Evolutionary conservation across 2,888 invertebrate species (phyloP), one percentile per base, ranked within the genome.

Genomic region (Platycheirus rosarum): DNA sequence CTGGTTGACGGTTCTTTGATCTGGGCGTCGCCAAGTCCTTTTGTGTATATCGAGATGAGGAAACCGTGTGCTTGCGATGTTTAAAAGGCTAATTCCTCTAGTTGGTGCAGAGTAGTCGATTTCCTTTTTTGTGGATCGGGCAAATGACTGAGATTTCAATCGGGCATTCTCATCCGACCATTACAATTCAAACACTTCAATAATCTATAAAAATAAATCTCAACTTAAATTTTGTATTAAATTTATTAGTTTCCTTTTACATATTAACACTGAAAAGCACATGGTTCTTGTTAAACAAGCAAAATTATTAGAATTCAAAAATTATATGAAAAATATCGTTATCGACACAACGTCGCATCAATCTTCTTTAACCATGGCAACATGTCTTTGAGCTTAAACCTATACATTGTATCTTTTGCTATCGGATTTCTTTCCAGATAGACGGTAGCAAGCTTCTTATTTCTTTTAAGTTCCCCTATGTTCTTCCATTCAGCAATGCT

Each of bases 381-480:
- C 0, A 94, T 92, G 70, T 98, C 91, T 91, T 96, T 98, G 46
- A 99, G 92, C 91, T 99, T 99, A 86, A 97, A 93, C 69, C 98
- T 92, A 90, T 99, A 99, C 86, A 95, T 95, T 0, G 96, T 92
- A 92, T 96, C 97, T 37, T 92, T 92, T 0, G 94, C 93, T 0
- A 99, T 90, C 0, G 98, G 98, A 91, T 99, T 99, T 32, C 95
- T 92, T 89, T 99, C 98, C 86, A 99, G 91, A 90, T 99, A 99
- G 60, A 99, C 94, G 0, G 98, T 98, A 55, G 91, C 90, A 4
- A 97, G 89, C 49, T 93, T 93, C 86, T 93, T 93, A 89, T 95
- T 95, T 0, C 90, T 87, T 16, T 92, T 91, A 48, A 99, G 91
- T 63, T 93, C 92, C 35, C 97, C 95, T 1, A 99, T 88, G 16